Conservation (phyloP, 2,113 vertebrate species). For the Porphyrio hochstetteri region DNA sequence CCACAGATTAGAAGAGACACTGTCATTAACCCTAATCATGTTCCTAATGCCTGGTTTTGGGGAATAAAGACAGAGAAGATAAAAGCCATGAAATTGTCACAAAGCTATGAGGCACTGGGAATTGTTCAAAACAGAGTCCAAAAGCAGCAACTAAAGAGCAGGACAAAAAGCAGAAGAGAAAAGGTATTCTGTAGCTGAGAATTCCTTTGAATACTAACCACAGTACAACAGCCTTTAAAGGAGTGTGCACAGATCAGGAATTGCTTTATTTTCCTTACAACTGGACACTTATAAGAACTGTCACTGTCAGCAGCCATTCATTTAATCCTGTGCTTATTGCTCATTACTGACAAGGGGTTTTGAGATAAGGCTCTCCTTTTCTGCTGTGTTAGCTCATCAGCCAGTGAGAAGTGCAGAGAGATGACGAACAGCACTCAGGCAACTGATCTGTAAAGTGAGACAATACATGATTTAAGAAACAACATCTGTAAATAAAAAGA, state of each 20-base stretch:
- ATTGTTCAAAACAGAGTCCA: neutral
- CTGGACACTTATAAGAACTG: neutral
- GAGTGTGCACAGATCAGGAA: neutral
- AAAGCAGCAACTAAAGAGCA: neutral
- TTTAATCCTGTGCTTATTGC: neutral
- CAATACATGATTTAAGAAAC: rapidly evolving
- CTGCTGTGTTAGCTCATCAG: neutral
- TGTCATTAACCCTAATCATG: neutral
- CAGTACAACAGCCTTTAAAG: neutral
- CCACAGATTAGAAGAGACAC: neutral
- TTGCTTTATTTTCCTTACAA: neutral
- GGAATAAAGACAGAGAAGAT: neutral
- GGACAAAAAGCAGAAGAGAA: neutral
- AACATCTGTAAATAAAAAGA: neutral
- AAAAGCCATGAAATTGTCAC: neutral
- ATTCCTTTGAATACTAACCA: neutral
- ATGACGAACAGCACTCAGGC: neutral
- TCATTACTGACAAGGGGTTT: neutral
- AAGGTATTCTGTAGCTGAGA: neutral
- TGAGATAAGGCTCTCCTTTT: neutral
- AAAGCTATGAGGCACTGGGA: neutral
- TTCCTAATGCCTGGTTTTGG: neutral
- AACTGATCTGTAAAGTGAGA: neutral
- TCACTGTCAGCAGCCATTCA: neutral
- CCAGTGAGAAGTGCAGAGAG: neutral